Base-by-base conservation (phyloP, 2,113 vertebrate species). In the Cephalopterus ornatus region DNA sequence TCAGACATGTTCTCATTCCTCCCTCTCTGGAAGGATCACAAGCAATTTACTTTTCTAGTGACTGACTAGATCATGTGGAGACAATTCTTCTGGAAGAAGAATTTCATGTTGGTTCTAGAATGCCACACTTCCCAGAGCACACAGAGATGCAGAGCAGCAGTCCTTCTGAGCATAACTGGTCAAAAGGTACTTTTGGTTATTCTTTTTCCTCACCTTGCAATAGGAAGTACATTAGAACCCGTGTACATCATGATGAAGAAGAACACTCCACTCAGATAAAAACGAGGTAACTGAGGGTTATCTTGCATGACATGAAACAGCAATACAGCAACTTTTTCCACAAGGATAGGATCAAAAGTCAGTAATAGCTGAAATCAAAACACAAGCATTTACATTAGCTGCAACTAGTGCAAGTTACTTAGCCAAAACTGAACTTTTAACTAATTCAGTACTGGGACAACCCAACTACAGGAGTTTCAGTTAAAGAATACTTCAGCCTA, bases 241-340 rank as follows among this genome's bases (percentile, higher is more conserved):
- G 99, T 99, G 98, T 99, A 99, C 99, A 99, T 99, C 99, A 99
- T 99, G 97, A 99, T 99, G 96, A 99, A 99, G 98, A 99, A 99
- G 98, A 99, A 99, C 7, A 99, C 98, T 70, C 99, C 99, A 22
- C 98, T 99, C 94, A 99, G 98, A 96, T 99, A 99, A 91, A 99
- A 99, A 28, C 99, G 99, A 97, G 99, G 99, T 97, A 99, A 98
- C 95, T 99, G 99, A 22, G 99, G 99, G 96, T 99, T 99, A 97
- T 99, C 99, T 97, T 99, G 99, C 99, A 99, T 99, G 97, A 99
- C 98, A 94, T 98, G 97, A 91, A 98, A 98, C 75, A 99, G 95
- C 85, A 99, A 92, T 79, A 99, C 98, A 89, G 99, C 99, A 0
- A 99, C 99, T 94, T 99, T 99, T 96, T 99, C 99, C 97, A 99